Percentiles rank a stretch among this genome's conserved stretches.
phyloP scores from a whole-genome alignment of 2,797 vertebrate species.

The Galaxias olidus region DNA sequence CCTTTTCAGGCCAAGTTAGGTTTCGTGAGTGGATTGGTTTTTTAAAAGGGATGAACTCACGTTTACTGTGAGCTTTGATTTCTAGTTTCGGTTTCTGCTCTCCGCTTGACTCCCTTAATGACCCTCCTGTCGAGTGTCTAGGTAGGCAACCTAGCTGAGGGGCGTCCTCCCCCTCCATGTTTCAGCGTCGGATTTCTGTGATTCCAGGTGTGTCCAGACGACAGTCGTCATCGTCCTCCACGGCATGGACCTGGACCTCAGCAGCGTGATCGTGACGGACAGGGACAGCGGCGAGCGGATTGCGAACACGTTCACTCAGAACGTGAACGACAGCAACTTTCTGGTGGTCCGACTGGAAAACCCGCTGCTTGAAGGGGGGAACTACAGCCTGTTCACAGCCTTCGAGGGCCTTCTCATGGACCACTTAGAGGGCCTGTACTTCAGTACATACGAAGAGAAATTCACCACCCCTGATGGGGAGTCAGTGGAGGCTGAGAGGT shows the following conservation, averaged over 20 bases:
- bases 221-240: conserved; percentile 69
- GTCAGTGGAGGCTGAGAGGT: not conserved
- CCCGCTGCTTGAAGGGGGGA: conserved; percentile 18
- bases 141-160: too few species aligned
- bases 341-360: conserved; percentile 55
- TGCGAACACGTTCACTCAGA: fast-evolving
- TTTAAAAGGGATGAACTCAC: too few species aligned
- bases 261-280: conserved; percentile 18
- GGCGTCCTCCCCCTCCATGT: too few species aligned
- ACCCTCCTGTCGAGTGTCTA: too few species aligned
- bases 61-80: too few species aligned
- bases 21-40: too few species aligned
- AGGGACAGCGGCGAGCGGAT: fast-evolving
- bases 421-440: conserved; percentile 50
- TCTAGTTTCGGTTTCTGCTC: too few species aligned
- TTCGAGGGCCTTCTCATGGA: conserved; percentile 60
- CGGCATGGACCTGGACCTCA: conserved; percentile 46
- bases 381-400: conserved; percentile 63
- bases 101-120: too few species aligned
- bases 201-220: conserved; percentile 52
- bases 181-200: too few species aligned
- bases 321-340: conserved; percentile 44
- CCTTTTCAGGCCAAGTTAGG: too few species aligned
- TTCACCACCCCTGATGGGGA: not conserved
- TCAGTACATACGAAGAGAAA: conserved; percentile 59